phyloP scores from a whole-genome alignment of 2,888 invertebrate species.

The Oscheius onirici region DNA sequence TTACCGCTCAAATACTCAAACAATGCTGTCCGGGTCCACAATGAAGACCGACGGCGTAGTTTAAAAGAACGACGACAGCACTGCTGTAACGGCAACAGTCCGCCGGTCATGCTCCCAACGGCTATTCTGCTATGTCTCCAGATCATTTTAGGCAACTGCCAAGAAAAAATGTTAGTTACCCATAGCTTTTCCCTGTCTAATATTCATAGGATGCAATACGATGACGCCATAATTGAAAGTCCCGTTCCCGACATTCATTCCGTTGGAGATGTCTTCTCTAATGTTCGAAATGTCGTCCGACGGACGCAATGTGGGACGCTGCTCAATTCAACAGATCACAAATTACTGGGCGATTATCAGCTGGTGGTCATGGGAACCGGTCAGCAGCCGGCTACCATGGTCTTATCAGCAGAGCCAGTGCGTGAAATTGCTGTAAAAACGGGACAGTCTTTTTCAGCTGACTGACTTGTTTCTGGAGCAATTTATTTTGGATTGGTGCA shows the following conservation, averaged over 20 bases:
- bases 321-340: conserved; percentile 23
- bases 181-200: conserved; percentile 7
- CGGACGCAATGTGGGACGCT: conserved; percentile 20
- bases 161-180: conserved; percentile 14
- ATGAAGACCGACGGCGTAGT: conserved; percentile 15
- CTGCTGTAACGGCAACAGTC: conserved; percentile 27
- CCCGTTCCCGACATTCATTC: conserved; percentile 10
- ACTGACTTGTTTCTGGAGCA: conserved; percentile 18
- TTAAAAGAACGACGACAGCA: conserved; percentile 12
- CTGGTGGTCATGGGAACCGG: conserved; percentile 28
- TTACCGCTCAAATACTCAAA: conserved; percentile 14
- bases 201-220: conserved; percentile 22
- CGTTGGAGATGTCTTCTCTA: conserved; percentile 4
- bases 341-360: conserved; percentile 13
- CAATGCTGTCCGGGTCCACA: conserved; percentile 27
- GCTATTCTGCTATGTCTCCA: conserved; percentile 7
- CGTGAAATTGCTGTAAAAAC: neutral
- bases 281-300: conserved; percentile 4
- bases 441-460: conserved; percentile 22
- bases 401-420: conserved; percentile 29
- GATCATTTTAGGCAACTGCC: neutral
- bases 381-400: conserved; percentile 24
- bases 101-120: conserved; percentile 25
- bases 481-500: conserved; percentile 30
- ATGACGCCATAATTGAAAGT: conserved; percentile 21